phyloP scores from a whole-genome alignment of 1,140 invertebrate genomes.

The Apis cerana region DNA sequence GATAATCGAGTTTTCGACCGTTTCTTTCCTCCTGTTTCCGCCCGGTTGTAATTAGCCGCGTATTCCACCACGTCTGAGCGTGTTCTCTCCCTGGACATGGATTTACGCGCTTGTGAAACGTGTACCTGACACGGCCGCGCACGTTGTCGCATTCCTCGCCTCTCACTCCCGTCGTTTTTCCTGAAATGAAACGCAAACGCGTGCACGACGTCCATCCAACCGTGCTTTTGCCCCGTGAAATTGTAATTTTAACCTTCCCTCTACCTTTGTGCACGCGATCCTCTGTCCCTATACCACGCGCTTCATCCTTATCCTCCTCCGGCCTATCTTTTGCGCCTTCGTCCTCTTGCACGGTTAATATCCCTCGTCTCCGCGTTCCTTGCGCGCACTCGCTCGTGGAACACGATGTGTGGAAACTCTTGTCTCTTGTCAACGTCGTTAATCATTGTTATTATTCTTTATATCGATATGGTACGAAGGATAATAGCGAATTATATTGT shows the following conservation, averaged over 20 bases:
- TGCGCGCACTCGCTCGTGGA: neutral
- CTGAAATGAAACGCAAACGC: conserved; percentile 60
- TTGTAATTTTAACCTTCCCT: conserved; percentile 55
- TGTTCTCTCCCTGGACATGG: neutral
- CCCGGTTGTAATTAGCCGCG: conserved; percentile 29
- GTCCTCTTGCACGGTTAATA: neutral
- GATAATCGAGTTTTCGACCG: conserved; percentile 43
- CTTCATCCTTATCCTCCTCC: neutral
- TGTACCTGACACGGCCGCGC: neutral
- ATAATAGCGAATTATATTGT: too few relatives aligned
- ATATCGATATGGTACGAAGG: too few relatives aligned
- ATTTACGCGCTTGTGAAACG: conserved; percentile 22
- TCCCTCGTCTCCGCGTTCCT: neutral
- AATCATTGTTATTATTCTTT: too few relatives aligned
- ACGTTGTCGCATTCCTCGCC: neutral
- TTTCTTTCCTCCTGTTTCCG: neutral
- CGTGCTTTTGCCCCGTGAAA: conserved; percentile 51
- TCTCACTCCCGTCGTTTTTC: conserved; percentile 36
- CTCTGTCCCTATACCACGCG: neutral
- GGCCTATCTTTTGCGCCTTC: neutral
- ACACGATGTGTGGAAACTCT: neutral
- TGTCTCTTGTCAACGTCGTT: too few relatives aligned
- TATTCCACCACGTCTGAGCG: neutral
- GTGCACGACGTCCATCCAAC: conserved; percentile 11
- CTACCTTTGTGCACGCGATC: neutral